These are phyloP conservation scores for Erebia ligea DNA, from an alignment of 2,888 invertebrate species.

Conservation along the genomic window DNA sequence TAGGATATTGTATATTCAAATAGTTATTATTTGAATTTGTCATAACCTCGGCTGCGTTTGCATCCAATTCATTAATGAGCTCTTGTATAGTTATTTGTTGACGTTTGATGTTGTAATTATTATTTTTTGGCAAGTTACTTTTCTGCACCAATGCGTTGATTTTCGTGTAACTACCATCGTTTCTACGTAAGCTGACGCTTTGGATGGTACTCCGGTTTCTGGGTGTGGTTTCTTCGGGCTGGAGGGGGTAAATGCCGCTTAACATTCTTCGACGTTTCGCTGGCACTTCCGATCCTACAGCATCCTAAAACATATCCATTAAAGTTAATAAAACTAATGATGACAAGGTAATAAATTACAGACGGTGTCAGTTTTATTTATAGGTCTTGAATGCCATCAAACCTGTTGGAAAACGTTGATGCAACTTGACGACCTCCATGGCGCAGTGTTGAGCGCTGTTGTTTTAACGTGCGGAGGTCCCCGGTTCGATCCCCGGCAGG, in stretches of 20 bases:
- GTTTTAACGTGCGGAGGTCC: too few species aligned
- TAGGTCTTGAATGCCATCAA: too few species aligned
- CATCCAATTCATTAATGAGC: conserved; percentile 45
- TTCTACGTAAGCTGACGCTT: conserved; percentile 50
- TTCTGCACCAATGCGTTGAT: conserved; percentile 62
- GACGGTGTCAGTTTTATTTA: too few species aligned
- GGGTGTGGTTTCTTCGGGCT: conserved; percentile 36
- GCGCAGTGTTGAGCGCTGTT: too few species aligned
- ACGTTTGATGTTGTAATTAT: conserved; percentile 28
- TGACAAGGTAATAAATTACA: too few species aligned
- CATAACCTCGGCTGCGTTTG: conserved; percentile 28
- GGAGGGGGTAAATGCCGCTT: conserved; percentile 62
- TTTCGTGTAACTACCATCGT: conserved; percentile 58
- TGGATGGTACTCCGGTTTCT: conserved; percentile 43
- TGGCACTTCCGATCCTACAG: conserved; percentile 34
- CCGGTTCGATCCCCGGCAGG: too few species aligned
- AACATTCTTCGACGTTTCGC: conserved; percentile 50
- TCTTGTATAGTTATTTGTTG: conserved; percentile 50
- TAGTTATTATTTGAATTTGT: conserved; percentile 32
- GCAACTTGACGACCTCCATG: too few species aligned
- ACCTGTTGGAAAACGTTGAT: too few species aligned
- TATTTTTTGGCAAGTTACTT: conserved; percentile 33
- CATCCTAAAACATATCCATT: conserved; percentile 19
- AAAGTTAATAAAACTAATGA: too few species aligned
- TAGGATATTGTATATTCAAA: conserved; percentile 32